Base-by-base conservation (phyloP, 2,888 invertebrate species). In the Mythimna impura region DNA sequence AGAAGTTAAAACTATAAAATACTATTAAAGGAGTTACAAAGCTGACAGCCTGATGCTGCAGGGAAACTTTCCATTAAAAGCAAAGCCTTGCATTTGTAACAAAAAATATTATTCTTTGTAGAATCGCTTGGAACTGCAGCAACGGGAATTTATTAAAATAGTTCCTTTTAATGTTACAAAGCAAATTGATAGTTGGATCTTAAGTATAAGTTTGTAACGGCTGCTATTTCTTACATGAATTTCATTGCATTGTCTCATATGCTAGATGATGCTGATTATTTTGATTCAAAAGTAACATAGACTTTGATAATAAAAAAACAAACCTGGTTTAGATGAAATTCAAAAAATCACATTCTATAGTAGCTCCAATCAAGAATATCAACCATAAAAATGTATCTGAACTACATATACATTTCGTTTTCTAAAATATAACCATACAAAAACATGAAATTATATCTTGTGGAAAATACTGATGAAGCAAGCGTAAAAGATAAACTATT, bases 11-110 rank as follows among this genome's bases (percentile, higher is more conserved):
- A 86, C 85, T 76, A 83, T 85, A 81, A 86, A 83, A 86, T 78
- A 85, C 87, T 74, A 76, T 81, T 85, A 85, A 77, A 85, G 68
- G 79, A 83, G 85, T 79, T 73, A 79, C 81, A 71, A 65, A 80
- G 78, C 77, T 83, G 86, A 85, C 86, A 83, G 81, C 74, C 66
- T 80, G 79, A 85, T 77, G 76, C 81, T 71, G 63, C 81, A 70
- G 63, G 22, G 69, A 86, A 86, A 87, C 73, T 87, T 87, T 87
- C 80, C 75, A 87, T 87, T 87, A 85, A 85, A 85, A 81, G 82
- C 66, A 79, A 82, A 76, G 82, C 75, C 76, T 76, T 75, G 84
- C 82, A 80, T 71, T 87, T 76, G 80, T 76, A 63, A 78, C 80
- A 87, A 87, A 85, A 82, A 81, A 84, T 85, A 86, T 80, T 80